Conservation (phyloP, 2,113 vertebrate species). For the Octodon degus region DNA sequence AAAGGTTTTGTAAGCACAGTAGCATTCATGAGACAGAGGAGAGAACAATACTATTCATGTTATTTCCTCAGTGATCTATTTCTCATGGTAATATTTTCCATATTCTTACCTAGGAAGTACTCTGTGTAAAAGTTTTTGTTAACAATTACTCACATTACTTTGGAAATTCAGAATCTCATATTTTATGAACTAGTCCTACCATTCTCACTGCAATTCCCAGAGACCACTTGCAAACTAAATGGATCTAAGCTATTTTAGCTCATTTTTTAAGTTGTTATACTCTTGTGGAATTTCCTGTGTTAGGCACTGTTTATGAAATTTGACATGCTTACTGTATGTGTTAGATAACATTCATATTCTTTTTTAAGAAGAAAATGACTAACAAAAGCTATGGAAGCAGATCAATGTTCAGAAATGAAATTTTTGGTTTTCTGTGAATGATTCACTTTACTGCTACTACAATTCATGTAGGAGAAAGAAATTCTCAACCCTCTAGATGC, state of each 20-base stretch:
- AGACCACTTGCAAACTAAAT: background rate
- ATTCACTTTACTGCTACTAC: background rate
- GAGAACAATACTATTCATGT: background rate
- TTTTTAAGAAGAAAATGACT: background rate
- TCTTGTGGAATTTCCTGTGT: background rate
- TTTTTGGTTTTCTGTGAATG: background rate
- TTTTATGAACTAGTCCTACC: background rate
- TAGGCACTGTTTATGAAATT: constrained; percentile 8
- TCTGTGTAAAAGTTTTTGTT: background rate
- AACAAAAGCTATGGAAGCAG: background rate
- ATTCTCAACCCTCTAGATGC: no score
- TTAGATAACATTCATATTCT: background rate
- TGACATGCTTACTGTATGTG: background rate
- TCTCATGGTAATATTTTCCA: background rate
- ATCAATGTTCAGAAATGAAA: background rate
- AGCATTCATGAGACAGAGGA: background rate
- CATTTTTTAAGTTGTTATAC: background rate
- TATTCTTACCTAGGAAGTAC: background rate
- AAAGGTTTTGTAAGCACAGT: background rate
- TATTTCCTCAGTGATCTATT: background rate
- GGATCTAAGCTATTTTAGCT: constrained; percentile 2
- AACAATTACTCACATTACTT: background rate
- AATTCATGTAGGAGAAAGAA: no score
- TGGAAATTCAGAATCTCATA: background rate
- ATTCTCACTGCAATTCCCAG: background rate